Conservation (phyloP, 2,888 invertebrate genomes). For the Lottia scabra region DNA sequence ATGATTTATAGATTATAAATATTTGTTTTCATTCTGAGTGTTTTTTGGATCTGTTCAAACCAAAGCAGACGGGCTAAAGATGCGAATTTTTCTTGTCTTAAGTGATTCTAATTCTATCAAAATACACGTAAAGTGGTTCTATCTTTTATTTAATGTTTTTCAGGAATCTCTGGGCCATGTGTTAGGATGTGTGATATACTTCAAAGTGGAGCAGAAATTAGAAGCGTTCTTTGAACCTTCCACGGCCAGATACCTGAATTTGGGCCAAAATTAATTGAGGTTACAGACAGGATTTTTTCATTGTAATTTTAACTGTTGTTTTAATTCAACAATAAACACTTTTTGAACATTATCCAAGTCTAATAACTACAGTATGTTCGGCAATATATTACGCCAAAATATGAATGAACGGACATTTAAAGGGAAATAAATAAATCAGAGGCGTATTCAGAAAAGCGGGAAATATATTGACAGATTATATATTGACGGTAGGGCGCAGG, state of each 20-base stretch:
- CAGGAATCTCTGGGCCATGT: slow-evolving; percentile 2
- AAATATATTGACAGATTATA: background rate
- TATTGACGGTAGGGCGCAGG: slow-evolving; percentile 18
- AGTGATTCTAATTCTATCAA: slow-evolving; percentile 7
- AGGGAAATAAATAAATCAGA: no score
- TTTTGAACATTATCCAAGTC: no score
- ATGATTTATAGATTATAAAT: slow-evolving; percentile 3
- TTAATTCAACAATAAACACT: background rate
- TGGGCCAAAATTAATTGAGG: slow-evolving; percentile 3
- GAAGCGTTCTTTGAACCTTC: background rate
- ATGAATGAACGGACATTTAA: no score
- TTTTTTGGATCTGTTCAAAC: background rate
- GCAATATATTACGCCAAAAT: no score
- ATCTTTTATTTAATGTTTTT: slow-evolving; percentile 6
- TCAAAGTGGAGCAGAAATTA: slow-evolving; percentile 1
- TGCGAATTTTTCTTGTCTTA: background rate
- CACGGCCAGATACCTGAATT: background rate
- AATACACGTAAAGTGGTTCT: slow-evolving; percentile 1
- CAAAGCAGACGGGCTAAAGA: background rate
- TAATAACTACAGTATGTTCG: no score
- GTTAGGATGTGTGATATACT: slow-evolving; percentile 3
- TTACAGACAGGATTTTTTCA: background rate
- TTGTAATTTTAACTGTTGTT: background rate
- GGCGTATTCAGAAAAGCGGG: no score
- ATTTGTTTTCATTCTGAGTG: background rate